Evolutionary conservation across 1,140 invertebrate genomes (phyloP).

Genomic region (Drosophila pseudoananassae): DNA sequence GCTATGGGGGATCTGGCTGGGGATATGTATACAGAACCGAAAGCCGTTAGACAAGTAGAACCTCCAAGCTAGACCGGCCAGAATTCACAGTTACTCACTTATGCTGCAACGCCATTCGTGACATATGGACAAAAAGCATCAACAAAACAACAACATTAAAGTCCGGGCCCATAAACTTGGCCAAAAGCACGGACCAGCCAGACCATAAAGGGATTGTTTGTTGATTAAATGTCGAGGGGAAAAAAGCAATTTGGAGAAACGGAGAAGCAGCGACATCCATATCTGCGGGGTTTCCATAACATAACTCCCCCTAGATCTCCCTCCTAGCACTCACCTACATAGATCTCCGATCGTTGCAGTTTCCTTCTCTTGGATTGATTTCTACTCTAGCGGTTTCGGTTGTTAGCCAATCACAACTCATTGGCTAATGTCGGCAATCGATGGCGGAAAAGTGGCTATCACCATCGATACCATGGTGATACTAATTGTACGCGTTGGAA

Average conservation of each 20-base stretch:
- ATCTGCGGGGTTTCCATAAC: background rate
- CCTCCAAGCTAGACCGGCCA: conserved; percentile 18
- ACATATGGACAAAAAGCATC: conserved; percentile 24
- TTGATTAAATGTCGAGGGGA: conserved; percentile 55
- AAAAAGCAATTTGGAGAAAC: conserved; percentile 26
- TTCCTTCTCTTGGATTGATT: background rate
- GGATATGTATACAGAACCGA: conserved; percentile 2
- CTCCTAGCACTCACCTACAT: background rate
- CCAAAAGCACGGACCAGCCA: conserved; percentile 28
- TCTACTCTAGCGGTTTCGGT: conserved; percentile 29
- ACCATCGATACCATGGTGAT: conserved; percentile 6
- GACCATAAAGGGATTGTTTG: conserved; percentile 39
- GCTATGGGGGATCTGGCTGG: background rate
- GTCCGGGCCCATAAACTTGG: conserved; percentile 45
- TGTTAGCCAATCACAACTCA: conserved; percentile 41
- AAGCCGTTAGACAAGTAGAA: conserved; percentile 48
- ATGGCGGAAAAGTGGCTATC: conserved; percentile 30
- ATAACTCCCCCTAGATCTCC: background rate
- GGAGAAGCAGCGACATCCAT: conserved; percentile 11
- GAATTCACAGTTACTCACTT: conserved; percentile 49
- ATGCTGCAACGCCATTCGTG: conserved; percentile 44
- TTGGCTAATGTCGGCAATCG: conserved; percentile 36
- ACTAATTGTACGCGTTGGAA: conserved; percentile 8
- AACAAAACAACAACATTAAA: conserved; percentile 19
- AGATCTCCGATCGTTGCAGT: background rate